Percentiles rank a stretch among this genome's conserved stretches.
These are phyloP conservation scores for Drosophila tanythrix DNA, from an alignment of 2,888 invertebrate species.

Conservation along the genomic window DNA sequence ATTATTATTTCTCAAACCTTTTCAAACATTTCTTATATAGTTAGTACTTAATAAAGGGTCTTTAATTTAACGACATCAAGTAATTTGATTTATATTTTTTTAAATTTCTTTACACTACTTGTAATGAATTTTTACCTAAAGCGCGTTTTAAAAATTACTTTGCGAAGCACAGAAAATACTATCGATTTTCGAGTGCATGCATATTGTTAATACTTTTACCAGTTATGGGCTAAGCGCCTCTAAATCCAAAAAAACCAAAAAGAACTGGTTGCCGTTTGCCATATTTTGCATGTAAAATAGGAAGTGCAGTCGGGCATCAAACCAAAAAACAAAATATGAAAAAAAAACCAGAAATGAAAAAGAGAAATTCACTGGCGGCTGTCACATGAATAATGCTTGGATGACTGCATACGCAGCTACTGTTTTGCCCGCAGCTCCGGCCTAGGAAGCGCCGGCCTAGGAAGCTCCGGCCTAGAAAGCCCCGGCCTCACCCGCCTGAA, in stretches of 20 bases:
- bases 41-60: no score
- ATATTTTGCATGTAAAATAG: conserved; percentile 73
- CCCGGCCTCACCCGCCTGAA: not conserved
- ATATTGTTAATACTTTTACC: conserved; percentile 12
- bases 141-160: not conserved
- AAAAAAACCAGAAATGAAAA: conserved; percentile 14
- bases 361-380: conserved; percentile 39
- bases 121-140: not conserved
- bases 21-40: no score
- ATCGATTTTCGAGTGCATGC: conserved; percentile 21
- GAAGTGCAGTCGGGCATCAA: conserved; percentile 54
- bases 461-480: not conserved
- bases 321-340: conserved; percentile 10
- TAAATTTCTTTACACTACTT: not conserved
- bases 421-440: conserved; percentile 13
- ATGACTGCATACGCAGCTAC: conserved; percentile 52
- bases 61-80: no score
- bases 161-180: not conserved
- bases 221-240: conserved; percentile 18
- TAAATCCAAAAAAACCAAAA: not conserved
- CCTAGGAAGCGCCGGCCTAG: not conserved
- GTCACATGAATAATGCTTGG: conserved; percentile 74
- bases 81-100: no score
- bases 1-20: no score
- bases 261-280: conserved; percentile 12